Evolutionary conservation across 2,113 vertebrate genomes (phyloP).

Genomic region (Callaeas wilsoni): DNA sequence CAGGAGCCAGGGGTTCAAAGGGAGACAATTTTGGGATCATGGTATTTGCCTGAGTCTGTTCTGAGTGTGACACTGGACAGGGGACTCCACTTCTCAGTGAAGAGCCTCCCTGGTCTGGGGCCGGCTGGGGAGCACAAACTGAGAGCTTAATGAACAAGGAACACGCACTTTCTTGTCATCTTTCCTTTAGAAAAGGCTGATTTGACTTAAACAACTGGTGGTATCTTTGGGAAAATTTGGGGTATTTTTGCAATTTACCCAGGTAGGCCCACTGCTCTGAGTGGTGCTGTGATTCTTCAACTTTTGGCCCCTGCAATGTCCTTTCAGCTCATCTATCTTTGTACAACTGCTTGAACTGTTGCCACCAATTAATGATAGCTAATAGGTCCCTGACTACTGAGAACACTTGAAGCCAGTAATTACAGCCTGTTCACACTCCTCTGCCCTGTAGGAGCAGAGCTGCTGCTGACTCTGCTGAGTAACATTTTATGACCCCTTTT

Average conservation of each 20-base stretch:
- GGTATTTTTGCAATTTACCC: neutral
- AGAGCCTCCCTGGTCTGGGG: neutral
- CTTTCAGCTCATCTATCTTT: neutral
- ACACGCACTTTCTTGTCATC: neutral
- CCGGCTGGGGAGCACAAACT: neutral
- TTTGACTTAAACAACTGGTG: neutral
- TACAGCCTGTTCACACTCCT: conserved; percentile 8
- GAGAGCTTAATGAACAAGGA: neutral
- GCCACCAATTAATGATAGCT: conserved; percentile 22
- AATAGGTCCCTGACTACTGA: conserved; percentile 11
- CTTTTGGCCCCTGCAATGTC: neutral
- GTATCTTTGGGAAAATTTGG: neutral
- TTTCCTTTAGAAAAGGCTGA: neutral
- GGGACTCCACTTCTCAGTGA: neutral
- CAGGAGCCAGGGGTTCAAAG: neutral
- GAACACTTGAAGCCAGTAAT: conserved; percentile 14
- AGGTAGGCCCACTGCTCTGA: neutral
- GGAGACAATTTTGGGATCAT: neutral
- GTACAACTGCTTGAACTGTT: neutral
- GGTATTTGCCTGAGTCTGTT: neutral
- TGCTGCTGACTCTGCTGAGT: neutral
- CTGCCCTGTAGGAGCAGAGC: conserved; percentile 1
- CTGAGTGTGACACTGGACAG: neutral
- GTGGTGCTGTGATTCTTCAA: neutral
- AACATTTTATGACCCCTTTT: conserved; percentile 16